phyloP scores from a whole-genome alignment of 2,797 vertebrate genomes.

The Gouania willdenowi region DNA sequence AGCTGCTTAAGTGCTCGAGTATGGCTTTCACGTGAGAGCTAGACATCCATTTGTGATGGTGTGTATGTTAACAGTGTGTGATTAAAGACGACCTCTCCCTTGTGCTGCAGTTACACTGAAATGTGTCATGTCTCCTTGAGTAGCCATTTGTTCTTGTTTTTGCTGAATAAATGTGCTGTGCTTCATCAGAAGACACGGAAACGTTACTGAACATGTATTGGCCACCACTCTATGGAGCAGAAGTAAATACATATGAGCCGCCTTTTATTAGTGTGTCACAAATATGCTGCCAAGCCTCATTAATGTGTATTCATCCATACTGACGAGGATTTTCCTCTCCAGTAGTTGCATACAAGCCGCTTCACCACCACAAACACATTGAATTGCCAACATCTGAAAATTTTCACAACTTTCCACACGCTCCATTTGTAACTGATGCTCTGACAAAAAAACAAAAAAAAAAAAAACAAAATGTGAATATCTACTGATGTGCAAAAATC shows the following conservation, averaged over 20 bases:
- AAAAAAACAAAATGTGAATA: too few relatives aligned
- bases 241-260: neutral
- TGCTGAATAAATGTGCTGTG: too few relatives aligned
- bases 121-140: neutral
- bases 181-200: too few relatives aligned
- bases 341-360: neutral
- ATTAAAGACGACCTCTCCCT: slow-evolving; percentile 32
- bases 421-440: too few relatives aligned
- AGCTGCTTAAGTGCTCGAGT: too few relatives aligned
- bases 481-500: neutral
- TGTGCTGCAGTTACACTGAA: slow-evolving; percentile 6
- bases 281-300: neutral
- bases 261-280: neutral
- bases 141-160: too few relatives aligned
- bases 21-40: slow-evolving; percentile 11
- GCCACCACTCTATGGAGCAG: neutral
- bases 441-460: too few relatives aligned
- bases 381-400: neutral
- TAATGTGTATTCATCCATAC: neutral
- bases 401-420: too few relatives aligned
- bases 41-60: slow-evolving; percentile 6
- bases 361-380: neutral
- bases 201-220: too few relatives aligned
- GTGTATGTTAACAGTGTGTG: slow-evolving; percentile 37
- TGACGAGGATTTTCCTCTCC: slow-evolving; percentile 1